These are phyloP conservation scores for Sprattus sprattus DNA, from an alignment of 2,113 vertebrate genomes.

Conservation along the genomic window DNA sequence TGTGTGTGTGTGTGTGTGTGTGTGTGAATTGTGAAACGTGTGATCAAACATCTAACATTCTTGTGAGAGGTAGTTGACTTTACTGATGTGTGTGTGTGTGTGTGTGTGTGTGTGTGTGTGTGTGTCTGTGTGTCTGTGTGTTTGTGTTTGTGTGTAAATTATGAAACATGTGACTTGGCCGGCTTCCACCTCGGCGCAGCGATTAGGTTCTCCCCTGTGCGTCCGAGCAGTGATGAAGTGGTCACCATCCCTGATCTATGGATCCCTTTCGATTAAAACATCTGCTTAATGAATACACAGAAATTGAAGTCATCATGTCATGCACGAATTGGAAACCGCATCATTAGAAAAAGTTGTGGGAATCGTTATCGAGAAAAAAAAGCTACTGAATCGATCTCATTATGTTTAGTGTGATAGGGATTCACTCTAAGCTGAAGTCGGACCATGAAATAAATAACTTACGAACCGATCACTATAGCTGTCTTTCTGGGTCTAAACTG, in stretches of 20 bases:
- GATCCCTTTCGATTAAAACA: background rate
- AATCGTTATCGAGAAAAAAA: background rate
- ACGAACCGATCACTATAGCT: background rate
- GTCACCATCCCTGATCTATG: background rate
- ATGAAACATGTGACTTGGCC: background rate
- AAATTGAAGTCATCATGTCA: background rate
- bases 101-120: too few relatives aligned
- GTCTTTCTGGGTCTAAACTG: background rate
- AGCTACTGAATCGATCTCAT: background rate
- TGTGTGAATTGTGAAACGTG: too few relatives aligned
- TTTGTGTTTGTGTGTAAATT: too few relatives aligned
- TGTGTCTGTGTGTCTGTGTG: too few relatives aligned
- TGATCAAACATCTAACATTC: too few relatives aligned
- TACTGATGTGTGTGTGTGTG: constrained; percentile 53
- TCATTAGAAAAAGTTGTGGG: background rate
- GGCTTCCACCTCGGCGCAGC: background rate
- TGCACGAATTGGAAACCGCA: background rate
- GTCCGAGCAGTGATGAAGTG: background rate
- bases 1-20: too few relatives aligned
- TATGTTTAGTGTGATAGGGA: background rate
- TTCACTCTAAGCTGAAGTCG: background rate
- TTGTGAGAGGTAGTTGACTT: too few relatives aligned
- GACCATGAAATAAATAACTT: background rate
- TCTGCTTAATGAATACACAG: background rate
- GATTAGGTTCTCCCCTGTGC: background rate